Evolutionary conservation across 2,797 vertebrate genomes (phyloP).

Genomic region (Lacerta agilis): DNA sequence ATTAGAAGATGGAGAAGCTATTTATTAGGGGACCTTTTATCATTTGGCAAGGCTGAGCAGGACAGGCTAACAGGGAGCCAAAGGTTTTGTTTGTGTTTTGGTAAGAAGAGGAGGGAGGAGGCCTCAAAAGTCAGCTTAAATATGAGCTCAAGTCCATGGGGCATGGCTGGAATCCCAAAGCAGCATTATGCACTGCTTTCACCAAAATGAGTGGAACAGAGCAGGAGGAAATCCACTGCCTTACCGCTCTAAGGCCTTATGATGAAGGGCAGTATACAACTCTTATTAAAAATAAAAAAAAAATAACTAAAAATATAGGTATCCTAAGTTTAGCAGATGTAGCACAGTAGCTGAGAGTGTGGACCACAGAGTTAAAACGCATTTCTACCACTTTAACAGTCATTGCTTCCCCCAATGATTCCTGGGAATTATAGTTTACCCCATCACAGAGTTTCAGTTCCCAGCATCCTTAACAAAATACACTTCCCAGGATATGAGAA

Average conservation of each 20-base stretch:
- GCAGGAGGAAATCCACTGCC: too few species aligned
- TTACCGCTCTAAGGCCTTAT: too few species aligned
- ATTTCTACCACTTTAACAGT: too few species aligned
- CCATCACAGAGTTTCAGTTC: too few species aligned
- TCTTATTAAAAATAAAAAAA: too few species aligned
- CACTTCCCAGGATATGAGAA: too few species aligned
- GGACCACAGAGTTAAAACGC: too few species aligned
- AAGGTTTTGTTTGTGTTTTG: constrained; percentile 13
- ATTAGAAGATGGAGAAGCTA: constrained; percentile 47
- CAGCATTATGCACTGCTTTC: not conserved
- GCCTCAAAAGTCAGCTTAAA: constrained; percentile 22
- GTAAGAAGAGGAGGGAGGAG: not conserved
- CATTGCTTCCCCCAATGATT: too few species aligned
- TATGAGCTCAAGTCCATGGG: not conserved
- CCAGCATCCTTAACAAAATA: too few species aligned
- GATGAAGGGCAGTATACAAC: too few species aligned
- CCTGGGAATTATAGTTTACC: too few species aligned
- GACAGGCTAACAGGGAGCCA: constrained; percentile 33
- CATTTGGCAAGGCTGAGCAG: constrained; percentile 17
- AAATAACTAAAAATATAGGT: too few species aligned
- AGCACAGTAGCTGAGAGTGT: not conserved
- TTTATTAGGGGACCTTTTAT: constrained; percentile 52
- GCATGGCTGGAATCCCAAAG: not conserved
- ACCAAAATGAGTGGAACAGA: not conserved
- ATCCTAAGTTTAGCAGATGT: not conserved